Base-by-base conservation (phyloP, 2,888 invertebrate genomes). In the Trissolcus japonicus region DNA sequence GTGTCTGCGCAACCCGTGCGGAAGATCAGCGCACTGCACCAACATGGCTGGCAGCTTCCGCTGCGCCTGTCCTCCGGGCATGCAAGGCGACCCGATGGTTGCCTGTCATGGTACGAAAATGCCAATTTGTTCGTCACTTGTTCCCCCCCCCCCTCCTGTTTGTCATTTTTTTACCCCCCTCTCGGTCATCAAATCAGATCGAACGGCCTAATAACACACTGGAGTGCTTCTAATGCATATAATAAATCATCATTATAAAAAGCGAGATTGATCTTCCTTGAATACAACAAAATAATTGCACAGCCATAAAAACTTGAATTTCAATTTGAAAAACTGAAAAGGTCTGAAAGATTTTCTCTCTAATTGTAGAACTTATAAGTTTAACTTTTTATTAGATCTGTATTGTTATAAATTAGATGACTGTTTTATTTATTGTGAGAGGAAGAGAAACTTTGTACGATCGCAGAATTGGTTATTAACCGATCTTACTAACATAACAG, bases 61-160 rank as follows among this genome's bases (percentile, higher is more conserved):
- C 81, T 97, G 97, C 89, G 86, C 93, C 54, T 97, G 97, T 88
- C 95, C 95, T 61, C 93, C 94, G 83, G 96, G 96, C 83, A 95
- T 93, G 89, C 91, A 92, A 81, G 96, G 96, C 82, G 94, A 96
- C 89, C 94, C 96, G 17, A 91, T 93, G 87, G 90, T 91, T 61
- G 92, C 92, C 82, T 96, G 96, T 89, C 91, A 92, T 90, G 95
- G 95, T 95, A 93, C 89, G 89, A 66, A 11, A 40, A 40, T 11
- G 46, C 35, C 1, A 55, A 65, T 19, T 51, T 51, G 19, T 11
- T 19, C 11, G 19, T 51, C 16, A 35, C 35, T 35, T 35, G 35
- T 35, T 9, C 35, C 35, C 11, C 0, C n/a, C 7, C 4, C 35
- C 35, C 35, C 11, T 14, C n/a, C 7, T 7, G 14, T 16, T 46